Base-by-base conservation (phyloP, 2,888 invertebrate genomes). In the Theretra japonica region DNA sequence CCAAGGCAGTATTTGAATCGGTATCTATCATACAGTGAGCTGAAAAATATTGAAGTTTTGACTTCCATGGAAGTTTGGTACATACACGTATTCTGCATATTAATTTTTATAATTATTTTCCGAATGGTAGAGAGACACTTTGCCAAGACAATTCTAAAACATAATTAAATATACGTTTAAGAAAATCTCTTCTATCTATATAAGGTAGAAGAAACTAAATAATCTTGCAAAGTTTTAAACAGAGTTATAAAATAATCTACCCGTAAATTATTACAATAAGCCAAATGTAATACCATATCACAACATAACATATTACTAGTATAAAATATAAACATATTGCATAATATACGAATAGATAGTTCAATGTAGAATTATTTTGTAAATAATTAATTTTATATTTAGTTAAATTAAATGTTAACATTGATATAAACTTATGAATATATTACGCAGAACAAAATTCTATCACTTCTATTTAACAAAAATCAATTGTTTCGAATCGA, bases 281-380 rank as follows among this genome's bases (percentile, higher is more conserved):
- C 33, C 33, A 62, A 65, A 65, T 23, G 28, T 58, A 58, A 65
- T 23, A 48, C 23, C n/a, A 65, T 65, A 65, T 65, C 65, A 65
- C 23, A 23, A 23, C 48, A 41, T 23, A 15, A 65, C 41, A 23
- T 65, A 65, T 53, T n/a, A 33, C 21, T 11, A 21, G 6, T 41
- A 21, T 62, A 11, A 33, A 33, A 21, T 23, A 21, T 41, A 41
- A 41, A 0, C 11, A 23, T 48, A 48, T 65, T 41, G 21, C 21
- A 41, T 65, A 60, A 17, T 59, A n/a, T 33, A 65, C 21, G 62
- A 62, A 65, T 48, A 23, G 23, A 48, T 48, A 48, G 23, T 41
- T 48, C 41, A 65, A 41, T 53, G 17, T 65, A 65, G 48, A 48
- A 23, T 48, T 25, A 17, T 41, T 65, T 48, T 65, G 65, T 65